Base-by-base conservation (phyloP, 2,888 invertebrate species). In the Atethmia centrago region DNA sequence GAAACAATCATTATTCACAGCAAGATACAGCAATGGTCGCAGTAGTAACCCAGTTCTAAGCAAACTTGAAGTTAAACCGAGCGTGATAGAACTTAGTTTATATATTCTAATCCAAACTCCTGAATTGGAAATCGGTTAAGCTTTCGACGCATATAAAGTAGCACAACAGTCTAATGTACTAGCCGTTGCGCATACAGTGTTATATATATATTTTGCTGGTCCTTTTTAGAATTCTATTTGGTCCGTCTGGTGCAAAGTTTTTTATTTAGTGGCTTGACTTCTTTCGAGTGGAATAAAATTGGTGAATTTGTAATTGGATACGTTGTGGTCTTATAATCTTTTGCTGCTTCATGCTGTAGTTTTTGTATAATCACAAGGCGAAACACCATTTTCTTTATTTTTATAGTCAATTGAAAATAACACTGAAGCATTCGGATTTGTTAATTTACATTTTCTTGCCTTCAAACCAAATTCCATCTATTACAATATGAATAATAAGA, bases 51-150 rank as follows among this genome's bases (percentile, higher is more conserved):
- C 19, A 76, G 64, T 82, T 85, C 25, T 36, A 42, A 66, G 69
- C 28, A 64, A 81, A 74, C 64, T 74, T 64, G 49, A 83, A 83
- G 71, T 74, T 74, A 74, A 75, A 73, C 47, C 49, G 71, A 71
- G 42, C 65, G 66, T 55, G 49, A 49, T 51, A 64, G 25, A 47
- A 77, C 58, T 75, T 56, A 28, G 69, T 71, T 74, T 74, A 74
- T 74, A 68, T 61, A 79, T 80, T 80, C 72, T 75, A 71, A 83
- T 75, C 36, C 61, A 14, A 85, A 67, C 56, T 61, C 59, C 70
- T 83, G 76, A 83, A 85, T 74, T 71, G 72, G 61, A 83, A 85
- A 85, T 85, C 73, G 64, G 68, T 74, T 75, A 51, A 75, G 67
- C 68, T 69, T 51, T 40, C 75, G 71, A 65, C 75, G 80, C 84